phyloP scores from a whole-genome alignment of 2,888 invertebrate species.

The Lissonota sp. region DNA sequence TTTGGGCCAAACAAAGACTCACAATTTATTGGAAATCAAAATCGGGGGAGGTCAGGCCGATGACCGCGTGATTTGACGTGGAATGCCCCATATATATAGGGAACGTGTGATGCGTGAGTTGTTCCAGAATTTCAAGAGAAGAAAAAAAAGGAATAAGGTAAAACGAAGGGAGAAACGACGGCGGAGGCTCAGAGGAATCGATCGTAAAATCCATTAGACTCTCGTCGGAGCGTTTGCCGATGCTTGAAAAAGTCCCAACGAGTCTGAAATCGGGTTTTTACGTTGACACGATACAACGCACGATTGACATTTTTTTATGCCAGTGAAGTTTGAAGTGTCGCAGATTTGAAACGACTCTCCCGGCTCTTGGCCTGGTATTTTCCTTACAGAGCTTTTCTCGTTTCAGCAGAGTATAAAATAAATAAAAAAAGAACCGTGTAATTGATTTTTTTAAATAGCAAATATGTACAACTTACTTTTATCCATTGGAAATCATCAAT shows the following conservation, averaged over 20 bases:
- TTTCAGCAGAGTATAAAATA: no score
- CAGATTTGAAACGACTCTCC: not conserved
- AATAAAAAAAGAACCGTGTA: no score
- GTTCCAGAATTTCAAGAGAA: not conserved
- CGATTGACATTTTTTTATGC: not conserved
- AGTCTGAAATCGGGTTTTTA: conserved; percentile 1
- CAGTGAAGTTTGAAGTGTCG: not conserved
- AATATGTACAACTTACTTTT: no score
- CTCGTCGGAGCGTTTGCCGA: not conserved
- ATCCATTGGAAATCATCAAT: no score
- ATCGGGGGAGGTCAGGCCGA: no score
- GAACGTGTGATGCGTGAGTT: conserved; percentile 17
- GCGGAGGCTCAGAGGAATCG: conserved; percentile 15
- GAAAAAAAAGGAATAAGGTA: not conserved
- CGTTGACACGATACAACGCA: not conserved
- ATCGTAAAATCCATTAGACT: conserved; percentile 32
- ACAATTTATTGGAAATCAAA: no score
- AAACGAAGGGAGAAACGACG: conserved; percentile 6
- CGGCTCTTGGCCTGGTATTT: no score
- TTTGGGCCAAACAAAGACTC: no score
- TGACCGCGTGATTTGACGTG: no score
- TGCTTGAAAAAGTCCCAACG: not conserved
- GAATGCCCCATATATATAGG: conserved; percentile 25
- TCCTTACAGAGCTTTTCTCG: no score
- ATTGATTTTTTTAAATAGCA: no score